Base-by-base conservation (phyloP, 2,797 vertebrate genomes). In the Neosilurus mollespiculum region DNA sequence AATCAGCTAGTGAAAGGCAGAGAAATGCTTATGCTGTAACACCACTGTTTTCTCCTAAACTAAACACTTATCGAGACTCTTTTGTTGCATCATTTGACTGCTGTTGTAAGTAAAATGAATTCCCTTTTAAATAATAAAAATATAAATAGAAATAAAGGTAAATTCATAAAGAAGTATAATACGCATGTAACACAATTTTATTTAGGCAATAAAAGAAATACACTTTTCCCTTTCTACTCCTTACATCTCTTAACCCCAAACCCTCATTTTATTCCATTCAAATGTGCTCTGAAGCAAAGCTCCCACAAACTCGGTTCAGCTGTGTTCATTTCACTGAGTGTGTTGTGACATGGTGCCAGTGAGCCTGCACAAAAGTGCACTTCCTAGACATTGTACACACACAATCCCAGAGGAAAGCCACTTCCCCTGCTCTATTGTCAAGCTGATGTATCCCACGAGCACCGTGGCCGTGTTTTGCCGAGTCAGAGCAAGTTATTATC, bases 401-500 rank as follows among this genome's bases (percentile, higher is more conserved):
- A 82, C 73, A 65, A 78, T 88, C 83, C 82, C 26, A 37, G 8
- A 85, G 62, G 24, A 51, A 30, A 81, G 16, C 37, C 26, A 78
- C 80, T 88, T 88, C 85, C 88, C 75, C 81, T 37, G 61, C 80
- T 62, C 78, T 73, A 81, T 86, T 86, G 87, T 86, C 37, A n/a
- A 30, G 30, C 62, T 51, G 81, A 78, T 34, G 62, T 85, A 80
- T 78, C 86, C 84, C 81, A 81, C 64, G 76, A 84, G 73, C 76
- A 77, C 84, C 70, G n/a, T 22, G 80, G 84, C 86, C 81, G 59
- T 82, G 84, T 86, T 88, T 84, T 86, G 91, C 91, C 88, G 90
- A 95, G 90, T 94, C 91, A 93, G 88, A 85, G 78, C 2, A 56
- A 72, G 81, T 85, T 87, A 90, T 92, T 92, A 89, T 91, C 87